These are phyloP conservation scores for Engraulis encrasicolus DNA, from an alignment of 2,113 vertebrate genomes.

Conservation along the genomic window DNA sequence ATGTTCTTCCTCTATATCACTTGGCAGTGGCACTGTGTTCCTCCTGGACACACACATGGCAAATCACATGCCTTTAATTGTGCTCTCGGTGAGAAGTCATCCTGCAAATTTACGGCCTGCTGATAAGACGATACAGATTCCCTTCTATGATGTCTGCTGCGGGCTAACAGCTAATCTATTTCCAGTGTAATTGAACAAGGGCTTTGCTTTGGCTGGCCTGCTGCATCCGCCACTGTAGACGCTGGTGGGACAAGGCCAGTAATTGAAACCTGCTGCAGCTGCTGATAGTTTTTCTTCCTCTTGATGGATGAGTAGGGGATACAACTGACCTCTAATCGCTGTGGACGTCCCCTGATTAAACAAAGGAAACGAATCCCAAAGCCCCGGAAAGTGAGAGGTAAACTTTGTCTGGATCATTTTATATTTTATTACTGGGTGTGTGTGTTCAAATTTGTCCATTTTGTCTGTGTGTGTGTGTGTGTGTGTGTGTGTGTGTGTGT, in stretches of 20 bases:
- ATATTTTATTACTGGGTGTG: no score
- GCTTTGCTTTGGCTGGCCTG: background rate
- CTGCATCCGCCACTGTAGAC: background rate
- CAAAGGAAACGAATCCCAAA: constrained; percentile 14
- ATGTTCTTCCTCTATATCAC: no score
- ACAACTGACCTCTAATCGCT: background rate
- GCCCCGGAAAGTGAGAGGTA: constrained; percentile 1
- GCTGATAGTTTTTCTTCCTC: background rate
- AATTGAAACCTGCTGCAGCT: background rate
- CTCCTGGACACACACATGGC: background rate
- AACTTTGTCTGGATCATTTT: constrained; percentile 31
- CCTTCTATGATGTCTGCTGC: background rate
- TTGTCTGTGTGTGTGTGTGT: background rate
- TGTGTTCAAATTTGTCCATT: background rate
- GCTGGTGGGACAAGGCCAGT: background rate
- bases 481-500: constrained; percentile 8
- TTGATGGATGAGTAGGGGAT: background rate
- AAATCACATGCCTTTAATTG: background rate
- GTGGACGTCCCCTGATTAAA: constrained; percentile 20
- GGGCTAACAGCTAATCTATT: constrained; percentile 5
- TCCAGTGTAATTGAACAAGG: background rate
- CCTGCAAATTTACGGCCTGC: background rate
- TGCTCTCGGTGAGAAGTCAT: background rate
- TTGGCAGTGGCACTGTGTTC: no score
- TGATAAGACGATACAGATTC: background rate